Conservation (phyloP, 2,888 invertebrate genomes). For the Rhopalosiphum nymphaeae region DNA sequence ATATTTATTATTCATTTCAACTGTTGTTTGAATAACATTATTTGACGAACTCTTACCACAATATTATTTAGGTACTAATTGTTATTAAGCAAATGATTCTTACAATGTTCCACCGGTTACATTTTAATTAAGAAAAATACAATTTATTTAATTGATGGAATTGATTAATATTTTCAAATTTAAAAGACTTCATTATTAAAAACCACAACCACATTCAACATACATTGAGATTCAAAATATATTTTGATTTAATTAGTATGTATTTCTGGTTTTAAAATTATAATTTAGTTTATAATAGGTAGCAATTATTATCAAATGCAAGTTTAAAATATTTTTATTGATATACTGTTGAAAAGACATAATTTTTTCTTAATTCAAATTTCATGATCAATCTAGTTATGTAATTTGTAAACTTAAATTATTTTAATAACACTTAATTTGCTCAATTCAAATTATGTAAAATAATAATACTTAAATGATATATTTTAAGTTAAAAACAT, state of each 20-base stretch:
- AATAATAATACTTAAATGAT: background rate
- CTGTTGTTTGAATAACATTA: slow-evolving; percentile 1
- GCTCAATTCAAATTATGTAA: background rate
- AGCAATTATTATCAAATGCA: background rate
- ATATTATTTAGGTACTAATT: background rate
- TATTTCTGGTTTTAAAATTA: background rate
- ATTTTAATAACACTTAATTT: background rate
- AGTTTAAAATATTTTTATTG: background rate
- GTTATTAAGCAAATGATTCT: background rate
- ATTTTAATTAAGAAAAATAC: slow-evolving; percentile 2
- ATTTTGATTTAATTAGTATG: background rate
- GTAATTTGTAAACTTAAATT: background rate
- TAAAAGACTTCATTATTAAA: background rate
- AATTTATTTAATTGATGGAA: background rate
- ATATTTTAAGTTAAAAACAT: background rate
- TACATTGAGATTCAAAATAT: background rate
- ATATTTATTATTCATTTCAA: background rate
- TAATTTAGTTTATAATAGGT: background rate
- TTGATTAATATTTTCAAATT: background rate
- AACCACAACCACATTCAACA: background rate
- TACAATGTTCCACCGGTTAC: background rate
- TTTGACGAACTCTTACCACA: background rate
- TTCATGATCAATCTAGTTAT: background rate
- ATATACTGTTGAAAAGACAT: background rate
- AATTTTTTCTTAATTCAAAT: background rate